A percentile compares a stretch with the other conserved stretches of the same genome.
phyloP scores from a whole-genome alignment of 2,797 vertebrate genomes.

The Xyrichtys novacula region DNA sequence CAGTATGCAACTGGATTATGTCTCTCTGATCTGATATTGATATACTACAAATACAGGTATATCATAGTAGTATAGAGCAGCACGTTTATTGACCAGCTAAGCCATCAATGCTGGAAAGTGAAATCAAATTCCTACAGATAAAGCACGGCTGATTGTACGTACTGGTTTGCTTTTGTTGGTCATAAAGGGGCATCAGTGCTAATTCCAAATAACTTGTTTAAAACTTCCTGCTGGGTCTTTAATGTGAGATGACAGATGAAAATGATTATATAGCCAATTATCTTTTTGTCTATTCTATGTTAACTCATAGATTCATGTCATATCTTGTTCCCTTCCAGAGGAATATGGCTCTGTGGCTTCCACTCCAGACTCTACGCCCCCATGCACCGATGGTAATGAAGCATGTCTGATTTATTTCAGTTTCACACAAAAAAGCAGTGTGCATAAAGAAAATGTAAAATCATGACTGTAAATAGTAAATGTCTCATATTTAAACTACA shows the following conservation, averaged over 20 bases:
- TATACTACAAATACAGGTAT: not conserved
- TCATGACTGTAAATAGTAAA: too few relatives aligned
- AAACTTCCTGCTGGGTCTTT: too few relatives aligned
- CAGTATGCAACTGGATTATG: not conserved
- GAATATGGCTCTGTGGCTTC: slow-evolving; percentile 88
- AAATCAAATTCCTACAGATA: not conserved
- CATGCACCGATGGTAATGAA: slow-evolving; percentile 86
- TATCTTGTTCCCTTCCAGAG: slow-evolving; percentile 80
- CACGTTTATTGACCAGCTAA: too few relatives aligned
- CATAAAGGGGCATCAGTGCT: too few relatives aligned
- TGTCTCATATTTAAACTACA: too few relatives aligned
- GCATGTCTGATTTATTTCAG: not conserved
- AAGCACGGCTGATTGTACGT: not conserved
- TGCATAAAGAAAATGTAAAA: too few relatives aligned
- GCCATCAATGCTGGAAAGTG: slow-evolving; percentile 2
- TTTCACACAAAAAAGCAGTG: too few relatives aligned
- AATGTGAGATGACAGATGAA: not conserved
- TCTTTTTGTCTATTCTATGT: not conserved
- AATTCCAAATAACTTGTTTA: too few relatives aligned
- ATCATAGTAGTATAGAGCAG: too few relatives aligned
- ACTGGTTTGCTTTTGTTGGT: too few relatives aligned
- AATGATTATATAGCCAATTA: not conserved
- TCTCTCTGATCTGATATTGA: not conserved
- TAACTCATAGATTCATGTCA: slow-evolving; percentile 1
- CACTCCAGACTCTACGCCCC: slow-evolving; percentile 89